Percentiles rank a stretch among this genome's conserved stretches.
These are phyloP conservation scores for Gerris buenoi DNA, from an alignment of 1,140 invertebrate genomes.

Conservation along the genomic window DNA sequence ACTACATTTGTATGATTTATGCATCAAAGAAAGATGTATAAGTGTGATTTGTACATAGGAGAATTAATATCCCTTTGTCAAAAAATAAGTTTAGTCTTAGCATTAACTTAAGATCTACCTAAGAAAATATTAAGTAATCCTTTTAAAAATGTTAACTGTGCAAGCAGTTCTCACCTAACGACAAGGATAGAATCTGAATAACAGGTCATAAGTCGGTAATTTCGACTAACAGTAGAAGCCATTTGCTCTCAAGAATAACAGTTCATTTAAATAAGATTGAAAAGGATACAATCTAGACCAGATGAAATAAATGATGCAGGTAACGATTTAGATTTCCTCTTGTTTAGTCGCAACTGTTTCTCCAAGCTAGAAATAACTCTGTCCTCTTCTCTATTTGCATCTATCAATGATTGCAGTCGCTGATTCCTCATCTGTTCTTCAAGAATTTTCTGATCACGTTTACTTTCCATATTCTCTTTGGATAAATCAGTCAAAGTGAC, in stretches of 20 bases:
- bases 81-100: neutral
- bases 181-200: neutral
- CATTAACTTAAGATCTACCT: neutral
- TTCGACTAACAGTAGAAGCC: neutral
- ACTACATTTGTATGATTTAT: too few species aligned
- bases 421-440: conserved; percentile 38
- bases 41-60: too few species aligned
- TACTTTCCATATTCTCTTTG: conserved; percentile 7
- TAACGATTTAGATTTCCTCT: conserved; percentile 52
- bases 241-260: neutral
- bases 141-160: neutral
- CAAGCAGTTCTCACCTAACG: neutral
- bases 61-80: too few species aligned
- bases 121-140: too few species aligned
- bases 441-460: conserved; percentile 29
- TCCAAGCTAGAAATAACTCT: conserved; percentile 60
- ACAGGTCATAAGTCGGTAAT: neutral
- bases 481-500: neutral
- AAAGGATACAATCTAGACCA: conserved; percentile 77
- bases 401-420: conserved; percentile 42
- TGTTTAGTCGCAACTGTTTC: conserved; percentile 70
- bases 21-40: too few species aligned
- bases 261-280: neutral
- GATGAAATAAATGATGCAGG: conserved; percentile 64
- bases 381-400: conserved; percentile 66